Conservation (phyloP, 2,888 invertebrate genomes). For the Ecliptopera silaceata region DNA sequence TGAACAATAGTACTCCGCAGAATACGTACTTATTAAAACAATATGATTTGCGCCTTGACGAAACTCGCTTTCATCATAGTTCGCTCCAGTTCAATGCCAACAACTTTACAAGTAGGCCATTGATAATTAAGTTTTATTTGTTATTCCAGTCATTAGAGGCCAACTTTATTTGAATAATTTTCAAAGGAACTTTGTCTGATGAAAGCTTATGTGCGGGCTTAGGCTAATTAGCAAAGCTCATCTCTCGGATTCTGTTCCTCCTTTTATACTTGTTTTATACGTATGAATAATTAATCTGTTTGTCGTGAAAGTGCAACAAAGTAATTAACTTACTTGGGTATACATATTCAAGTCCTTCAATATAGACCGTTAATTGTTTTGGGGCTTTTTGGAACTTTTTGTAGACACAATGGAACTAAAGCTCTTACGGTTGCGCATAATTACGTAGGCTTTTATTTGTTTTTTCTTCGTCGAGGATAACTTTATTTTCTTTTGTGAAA, state of each 20-base stretch:
- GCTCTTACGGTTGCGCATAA: slow-evolving; percentile 34
- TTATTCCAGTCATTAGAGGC: slow-evolving; percentile 53
- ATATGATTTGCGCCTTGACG: slow-evolving; percentile 40
- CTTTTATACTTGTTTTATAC: slow-evolving; percentile 32
- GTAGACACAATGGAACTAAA: slow-evolving; percentile 31
- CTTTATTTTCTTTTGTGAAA: slow-evolving; percentile 28
- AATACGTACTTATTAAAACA: slow-evolving; percentile 21
- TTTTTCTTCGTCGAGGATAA: slow-evolving; percentile 25
- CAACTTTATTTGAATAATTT: slow-evolving; percentile 53
- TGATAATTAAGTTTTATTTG: slow-evolving; percentile 63
- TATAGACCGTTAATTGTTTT: slow-evolving; percentile 35
- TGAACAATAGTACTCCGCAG: slow-evolving; percentile 1
- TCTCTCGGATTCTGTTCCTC: slow-evolving; percentile 38
- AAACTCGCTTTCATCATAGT: slow-evolving; percentile 50
- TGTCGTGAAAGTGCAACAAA: slow-evolving; percentile 37
- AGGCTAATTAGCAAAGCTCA: slow-evolving; percentile 49
- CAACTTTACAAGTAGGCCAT: slow-evolving; percentile 51
- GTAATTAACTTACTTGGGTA: slow-evolving; percentile 33
- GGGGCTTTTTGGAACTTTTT: slow-evolving; percentile 32
- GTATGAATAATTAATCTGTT: slow-evolving; percentile 38
- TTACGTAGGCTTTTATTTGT: slow-evolving; percentile 35
- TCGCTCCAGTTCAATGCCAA: slow-evolving; percentile 40
- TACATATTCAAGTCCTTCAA: slow-evolving; percentile 30
- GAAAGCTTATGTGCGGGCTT: slow-evolving; percentile 50
- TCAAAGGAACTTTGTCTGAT: slow-evolving; percentile 49